Evolutionary conservation across 2,888 invertebrate species (phyloP), one percentile per base, ranked within the genome.

Genomic region (Brachypalpus laphriformis): DNA sequence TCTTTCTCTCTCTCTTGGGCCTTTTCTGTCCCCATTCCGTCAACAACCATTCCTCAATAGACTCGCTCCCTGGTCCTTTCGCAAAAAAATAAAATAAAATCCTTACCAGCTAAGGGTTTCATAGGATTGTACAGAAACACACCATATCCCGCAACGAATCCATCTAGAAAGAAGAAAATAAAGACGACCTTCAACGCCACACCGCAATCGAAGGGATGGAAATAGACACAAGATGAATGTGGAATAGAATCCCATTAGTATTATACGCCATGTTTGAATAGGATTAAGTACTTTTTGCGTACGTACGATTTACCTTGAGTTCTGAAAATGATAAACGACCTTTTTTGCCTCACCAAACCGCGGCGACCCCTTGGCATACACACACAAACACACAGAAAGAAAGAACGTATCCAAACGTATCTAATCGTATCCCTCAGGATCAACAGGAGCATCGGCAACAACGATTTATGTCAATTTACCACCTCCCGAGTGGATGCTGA

Each of bases 381-480:
- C 40, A 75, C 34, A 34, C 34, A 34, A 7, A 31, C 31, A 31
- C 34, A 9, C 34, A 34, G 7, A 34, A 8, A 34, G 34, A 11
- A 20, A 51, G 42, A 68, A 54, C 54, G 59, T 68, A 82, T 66
- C 57, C 61, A 14, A 66, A 74, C 45, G 56, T 65, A 71, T 65
- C 57, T 42, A 49, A 71, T 47, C 72, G 72, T 56, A 54, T 54
- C 57, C 57, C 71, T 22, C 7, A 47, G 74, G 83, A 83, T 78
- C 72, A 51, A 42, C 47, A 28, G 74, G 51, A 72, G 16, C 9
- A 22, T 45, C 45, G 59, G 63, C 68, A 75, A 51, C 80, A 80
- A 80, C 74, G 83, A 83, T 83, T 83, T 80, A 80, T 80, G 83
- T 80, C 83, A 83, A 83, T 78, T 83, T 80, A 80, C 83, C 83